Evolutionary conservation across 1,140 invertebrate genomes (phyloP), one percentile per base, ranked within the genome.

Genomic region (Cataglyphis hispanica): DNA sequence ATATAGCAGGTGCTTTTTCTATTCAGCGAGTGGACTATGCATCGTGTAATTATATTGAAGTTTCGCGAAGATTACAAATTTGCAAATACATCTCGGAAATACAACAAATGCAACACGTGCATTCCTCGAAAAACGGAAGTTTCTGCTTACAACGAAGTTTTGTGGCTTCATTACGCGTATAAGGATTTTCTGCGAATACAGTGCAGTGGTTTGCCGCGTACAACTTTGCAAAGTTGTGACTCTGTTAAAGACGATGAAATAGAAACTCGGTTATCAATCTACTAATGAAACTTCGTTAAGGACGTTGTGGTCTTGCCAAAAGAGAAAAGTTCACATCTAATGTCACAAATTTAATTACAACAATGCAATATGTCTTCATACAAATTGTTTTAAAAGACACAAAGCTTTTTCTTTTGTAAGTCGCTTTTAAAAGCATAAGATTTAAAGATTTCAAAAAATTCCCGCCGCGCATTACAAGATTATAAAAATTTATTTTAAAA

Each of bases 161-260:
- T 5, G 5, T 4, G 37, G 66, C 37, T 83, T 83, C 50, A 31
- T 58, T 31, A 11, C 50, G 37, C 53, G 13, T 72, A 43, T 60
- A 60, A 83, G 50, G 72, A 27, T 67, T 83, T 74, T 13, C 53
- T 80, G 25, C 7, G 60, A 83, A 83, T 83, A 53, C 72, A 37
- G 6, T 27, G 10, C 34, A 83, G 3, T 69, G 0, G 10, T 83
- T 74, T 43, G 67, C n/a, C 16, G 46, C 27, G 67, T 34, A 22
- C 8, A 80, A 83, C 37, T 83, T 72, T 16, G 27, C 34, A 4
- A 58, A 60, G 40, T 60, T 53, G 19, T 34, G 56, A 53, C n/a
- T 74, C 37, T 46, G 67, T 31, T 60, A 60, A 72, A 60, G 34
- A 67, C 3, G 25, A 66, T 7, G 16, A 19, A 8, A 40, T 11